phyloP scores from a whole-genome alignment of 2,797 vertebrate species.

The Meriones psammophilus region DNA sequence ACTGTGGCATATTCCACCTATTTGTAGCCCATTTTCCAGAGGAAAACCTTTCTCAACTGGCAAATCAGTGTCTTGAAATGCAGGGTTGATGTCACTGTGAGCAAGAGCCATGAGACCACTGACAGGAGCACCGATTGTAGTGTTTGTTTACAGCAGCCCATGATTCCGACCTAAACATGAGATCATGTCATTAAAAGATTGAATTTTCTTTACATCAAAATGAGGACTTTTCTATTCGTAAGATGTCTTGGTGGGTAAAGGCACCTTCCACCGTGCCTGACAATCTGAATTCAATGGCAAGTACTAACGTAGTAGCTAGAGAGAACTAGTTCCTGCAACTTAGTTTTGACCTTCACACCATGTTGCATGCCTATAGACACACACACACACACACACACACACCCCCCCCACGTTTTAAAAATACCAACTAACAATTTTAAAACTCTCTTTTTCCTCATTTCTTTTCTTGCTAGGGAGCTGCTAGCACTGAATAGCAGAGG shows the following conservation, averaged over 20 bases:
- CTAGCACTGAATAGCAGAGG: neutral
- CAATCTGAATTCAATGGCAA: neutral
- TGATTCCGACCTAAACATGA: neutral
- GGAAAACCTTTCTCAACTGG: neutral
- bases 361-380: neutral
- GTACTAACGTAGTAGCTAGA: neutral
- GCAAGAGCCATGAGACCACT: too few species aligned
- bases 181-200: neutral
- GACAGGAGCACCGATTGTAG: neutral
- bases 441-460: neutral
- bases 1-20: neutral
- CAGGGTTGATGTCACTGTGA: neutral
- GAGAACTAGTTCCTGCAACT: neutral
- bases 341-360: neutral
- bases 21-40: neutral
- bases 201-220: neutral
- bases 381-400: neutral
- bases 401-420: neutral
- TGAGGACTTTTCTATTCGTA: neutral
- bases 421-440: neutral
- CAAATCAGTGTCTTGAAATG: neutral
- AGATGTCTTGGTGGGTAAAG: neutral
- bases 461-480: neutral
- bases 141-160: neutral
- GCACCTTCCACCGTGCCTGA: neutral